Evolutionary conservation across 2,797 vertebrate genomes (phyloP), one percentile per base, ranked within the genome.

Genomic region (Chrysocyon brachyurus): DNA sequence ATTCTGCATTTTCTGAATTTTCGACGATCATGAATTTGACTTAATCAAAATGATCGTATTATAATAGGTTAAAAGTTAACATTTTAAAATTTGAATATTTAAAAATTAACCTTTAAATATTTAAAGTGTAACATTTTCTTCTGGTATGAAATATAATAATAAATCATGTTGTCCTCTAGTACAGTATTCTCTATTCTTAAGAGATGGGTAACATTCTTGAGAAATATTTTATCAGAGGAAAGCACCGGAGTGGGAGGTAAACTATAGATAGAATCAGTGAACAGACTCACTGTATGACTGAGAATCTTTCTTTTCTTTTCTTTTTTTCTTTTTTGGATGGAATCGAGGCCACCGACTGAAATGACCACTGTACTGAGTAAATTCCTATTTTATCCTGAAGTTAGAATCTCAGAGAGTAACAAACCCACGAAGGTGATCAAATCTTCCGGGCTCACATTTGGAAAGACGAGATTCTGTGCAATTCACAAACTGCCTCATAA

Each of bases 1-100:
- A 72, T 52, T 94, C n/a, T 77, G 24, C 77, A 36, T n/a, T 90
- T 89, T 81, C 84, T 68, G 64, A 79, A 21, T 56, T 79, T 87
- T 77, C 59, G 63, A 36, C 15, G 59, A 75, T 21, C 14, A 64
- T 46, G 21, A 59, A 73, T 84, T 77, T 68, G 91, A 85, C 36
- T 87, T 68, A 46, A 85, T 61, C 31, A 64, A 85, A 92, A 73
- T 28, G 22, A 70, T 4, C 49, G 8, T 72, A 19, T 1, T 40
- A 28, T 12, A 81, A 66, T 24, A 28, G 77, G 14, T 77, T 54
- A 24, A 66, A 66, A 86, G 81, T 36, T 49, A 66, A 66, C 57
- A 26, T 75, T 19, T 68, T 33, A 33, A 68, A 68, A 21, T 33
- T 68, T 68, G 33, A 68, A 68, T 33, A 68, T 68, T 75, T 66